A percentile compares a stretch with the other conserved stretches of the same genome.
Evolutionary conservation across 2,113 vertebrate species (phyloP).

Genomic region (Baryphthengus martii): DNA sequence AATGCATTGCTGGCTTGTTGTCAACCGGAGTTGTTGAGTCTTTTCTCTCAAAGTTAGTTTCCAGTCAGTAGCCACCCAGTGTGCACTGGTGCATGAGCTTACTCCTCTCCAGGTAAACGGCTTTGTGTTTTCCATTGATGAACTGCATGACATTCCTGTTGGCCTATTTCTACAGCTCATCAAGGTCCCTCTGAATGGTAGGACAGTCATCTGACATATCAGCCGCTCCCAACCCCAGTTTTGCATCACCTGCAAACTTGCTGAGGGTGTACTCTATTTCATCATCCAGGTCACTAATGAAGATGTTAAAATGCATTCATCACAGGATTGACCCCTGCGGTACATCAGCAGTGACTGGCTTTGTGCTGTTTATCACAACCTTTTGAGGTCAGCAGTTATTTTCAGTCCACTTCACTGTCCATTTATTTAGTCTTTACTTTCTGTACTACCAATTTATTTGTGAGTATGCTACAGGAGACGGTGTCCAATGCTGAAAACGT

Average conservation of each 20-base stretch:
- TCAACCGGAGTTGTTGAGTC: accelerated
- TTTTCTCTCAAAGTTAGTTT: not conserved
- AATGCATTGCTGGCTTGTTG: not conserved
- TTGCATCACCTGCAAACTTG: not conserved
- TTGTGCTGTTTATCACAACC: not conserved
- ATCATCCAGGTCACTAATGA: not conserved
- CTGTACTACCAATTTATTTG: not conserved
- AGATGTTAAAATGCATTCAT: not conserved
- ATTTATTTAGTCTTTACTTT: not conserved
- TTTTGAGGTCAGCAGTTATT: not conserved
- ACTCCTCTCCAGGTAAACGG: not conserved
- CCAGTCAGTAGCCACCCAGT: accelerated
- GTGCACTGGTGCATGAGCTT: not conserved
- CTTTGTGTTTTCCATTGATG: not conserved
- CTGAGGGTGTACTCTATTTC: not conserved
- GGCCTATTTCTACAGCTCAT: not conserved
- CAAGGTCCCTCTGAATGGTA: not conserved
- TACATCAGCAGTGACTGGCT: not conserved
- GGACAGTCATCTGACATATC: not conserved
- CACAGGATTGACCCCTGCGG: not conserved
- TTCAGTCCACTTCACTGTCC: not conserved
- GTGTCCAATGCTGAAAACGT: not conserved
- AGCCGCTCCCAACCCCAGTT: not conserved
- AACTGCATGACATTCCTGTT: not conserved
- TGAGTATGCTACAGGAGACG: not conserved